phyloP scores from a whole-genome alignment of 2,113 vertebrate species.

The Casuarius casuarius region DNA sequence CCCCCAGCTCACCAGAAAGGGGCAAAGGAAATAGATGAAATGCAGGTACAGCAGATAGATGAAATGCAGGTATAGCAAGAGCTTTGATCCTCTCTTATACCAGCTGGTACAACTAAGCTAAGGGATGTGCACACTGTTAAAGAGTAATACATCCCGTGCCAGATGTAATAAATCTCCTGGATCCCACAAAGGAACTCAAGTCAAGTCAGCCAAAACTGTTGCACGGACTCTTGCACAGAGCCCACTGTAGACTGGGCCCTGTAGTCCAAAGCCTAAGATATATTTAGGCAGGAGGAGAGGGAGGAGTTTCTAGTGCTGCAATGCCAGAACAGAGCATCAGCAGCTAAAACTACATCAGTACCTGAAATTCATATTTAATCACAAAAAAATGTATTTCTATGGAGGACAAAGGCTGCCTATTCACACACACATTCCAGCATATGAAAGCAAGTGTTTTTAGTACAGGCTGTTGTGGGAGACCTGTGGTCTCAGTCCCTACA shows the following conservation, averaged over 20 bases:
- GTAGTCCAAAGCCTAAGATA: not conserved
- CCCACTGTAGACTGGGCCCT: fast-evolving
- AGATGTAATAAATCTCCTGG: not conserved
- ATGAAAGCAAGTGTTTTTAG: not conserved
- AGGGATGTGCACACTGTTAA: not conserved
- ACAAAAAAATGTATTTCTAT: not conserved
- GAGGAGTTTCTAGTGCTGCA: not conserved
- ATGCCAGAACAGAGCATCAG: not conserved
- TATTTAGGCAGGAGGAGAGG: not conserved
- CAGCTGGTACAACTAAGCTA: not conserved
- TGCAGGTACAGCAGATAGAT: not conserved
- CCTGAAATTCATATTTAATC: not conserved
- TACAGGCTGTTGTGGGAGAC: not conserved
- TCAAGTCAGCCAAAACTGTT: fast-evolving
- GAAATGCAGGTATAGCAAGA: not conserved
- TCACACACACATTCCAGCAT: not conserved
- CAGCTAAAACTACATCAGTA: not conserved
- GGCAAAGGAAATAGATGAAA: not conserved
- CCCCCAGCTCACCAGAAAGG: not conserved
- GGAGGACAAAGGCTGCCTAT: not conserved
- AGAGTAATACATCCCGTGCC: fast-evolving
- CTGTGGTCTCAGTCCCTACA: fast-evolving
- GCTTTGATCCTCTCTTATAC: not conserved
- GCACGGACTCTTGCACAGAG: not conserved
- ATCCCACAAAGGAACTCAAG: not conserved